Base-by-base conservation (phyloP, 53 echinoderm and acorn worm species). In the Echinometra lucunter region DNA sequence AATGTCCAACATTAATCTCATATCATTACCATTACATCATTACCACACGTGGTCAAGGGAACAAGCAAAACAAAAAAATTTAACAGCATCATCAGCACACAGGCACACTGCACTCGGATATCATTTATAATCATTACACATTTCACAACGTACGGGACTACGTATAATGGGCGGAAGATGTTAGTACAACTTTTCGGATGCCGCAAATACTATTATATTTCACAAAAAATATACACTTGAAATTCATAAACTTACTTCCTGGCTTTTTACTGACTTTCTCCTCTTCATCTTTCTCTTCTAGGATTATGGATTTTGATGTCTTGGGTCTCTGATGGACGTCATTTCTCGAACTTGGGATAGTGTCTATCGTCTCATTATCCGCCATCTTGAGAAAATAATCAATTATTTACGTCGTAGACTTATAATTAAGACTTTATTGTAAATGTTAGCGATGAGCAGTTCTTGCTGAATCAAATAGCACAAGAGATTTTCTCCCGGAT, bases 211-310 rank as follows among this genome's bases (percentile, higher is more conserved):
- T 78, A 78, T 25, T 8, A 78, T 6, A 78, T 42, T 38, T 78
- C 35, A 78, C 78, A 78, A 40, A 42, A 40, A 78, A 78, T 78
- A 42, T 42, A 4, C 17, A 38, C 19, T 55, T 49, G 12, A 88
- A 56, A 32, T 55, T 19, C 34, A 57, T 34, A 30, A 37, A 88
- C 98, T 96, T 96, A 98, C 98, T 97, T 94, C 97, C 98, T 66
- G 98, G 98, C 88, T 94, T 97, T 92, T 96, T 95, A 58, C 95
- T 98, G 78, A 96, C 96, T 92, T 95, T 96, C 96, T 97, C 97
- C 74, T 97, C 98, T 23, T 92, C 72, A 45, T 67, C 53, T 18
- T 45, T 92, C 2, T 92, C 92, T 70, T 92, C 92, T 28, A 92
- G 30, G 58, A 67, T 70, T 10, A 92, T 47, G 11, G 92, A 92